Conservation (phyloP, 2,113 vertebrate genomes). For the Gopherus flavomarginatus region DNA sequence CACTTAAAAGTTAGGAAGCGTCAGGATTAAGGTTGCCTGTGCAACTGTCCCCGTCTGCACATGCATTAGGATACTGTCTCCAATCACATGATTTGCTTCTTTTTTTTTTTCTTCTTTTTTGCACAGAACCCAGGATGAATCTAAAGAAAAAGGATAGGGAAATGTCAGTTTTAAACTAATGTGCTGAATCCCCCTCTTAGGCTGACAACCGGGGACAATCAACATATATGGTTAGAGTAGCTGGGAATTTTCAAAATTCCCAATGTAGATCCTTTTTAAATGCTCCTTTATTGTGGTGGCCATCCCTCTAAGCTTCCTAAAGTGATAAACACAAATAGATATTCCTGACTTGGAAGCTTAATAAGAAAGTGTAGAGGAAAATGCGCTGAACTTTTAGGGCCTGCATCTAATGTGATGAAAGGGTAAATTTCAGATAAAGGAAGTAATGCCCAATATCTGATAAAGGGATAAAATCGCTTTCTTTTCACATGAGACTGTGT, state of each 20-base stretch:
- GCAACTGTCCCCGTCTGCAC: background rate
- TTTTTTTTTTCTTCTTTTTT: background rate
- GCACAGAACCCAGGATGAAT: background rate
- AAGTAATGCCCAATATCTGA: background rate
- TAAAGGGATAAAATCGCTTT: conserved; percentile 7
- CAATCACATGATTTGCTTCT: background rate
- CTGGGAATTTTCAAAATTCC: background rate
- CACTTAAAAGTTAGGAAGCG: background rate
- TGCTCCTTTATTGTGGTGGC: background rate
- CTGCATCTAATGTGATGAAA: background rate
- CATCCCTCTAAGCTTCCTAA: background rate
- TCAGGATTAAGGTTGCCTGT: background rate
- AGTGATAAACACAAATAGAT: background rate
- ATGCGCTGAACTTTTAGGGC: background rate
- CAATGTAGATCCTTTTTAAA: background rate
- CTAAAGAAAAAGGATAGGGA: background rate
- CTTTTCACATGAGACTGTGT: background rate
- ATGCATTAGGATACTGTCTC: background rate
- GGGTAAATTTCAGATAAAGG: background rate
- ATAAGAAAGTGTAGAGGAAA: background rate
- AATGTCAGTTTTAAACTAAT: background rate
- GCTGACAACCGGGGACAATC: background rate
- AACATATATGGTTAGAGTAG: background rate
- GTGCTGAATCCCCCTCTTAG: background rate
- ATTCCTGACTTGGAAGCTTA: background rate